These are phyloP conservation scores for Netelia melanura DNA, from an alignment of 2,888 invertebrate genomes.

Conservation along the genomic window DNA sequence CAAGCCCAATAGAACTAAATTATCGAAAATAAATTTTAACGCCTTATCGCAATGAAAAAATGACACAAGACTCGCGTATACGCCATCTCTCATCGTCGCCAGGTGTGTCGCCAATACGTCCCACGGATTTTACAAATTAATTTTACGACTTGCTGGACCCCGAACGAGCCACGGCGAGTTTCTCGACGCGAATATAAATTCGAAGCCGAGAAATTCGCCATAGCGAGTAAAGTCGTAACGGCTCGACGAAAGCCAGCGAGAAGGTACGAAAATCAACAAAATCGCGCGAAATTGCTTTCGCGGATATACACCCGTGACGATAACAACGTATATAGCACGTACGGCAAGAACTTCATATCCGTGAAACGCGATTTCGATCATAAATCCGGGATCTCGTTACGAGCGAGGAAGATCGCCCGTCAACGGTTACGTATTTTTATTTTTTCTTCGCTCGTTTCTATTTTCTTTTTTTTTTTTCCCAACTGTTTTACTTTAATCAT, in stretches of 20 bases:
- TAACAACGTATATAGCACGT: slow-evolving; percentile 19
- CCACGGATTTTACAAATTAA: slow-evolving; percentile 46
- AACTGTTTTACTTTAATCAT: not conserved
- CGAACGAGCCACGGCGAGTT: slow-evolving; percentile 7
- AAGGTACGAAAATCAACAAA: slow-evolving; percentile 33
- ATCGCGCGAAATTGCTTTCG: slow-evolving; percentile 55
- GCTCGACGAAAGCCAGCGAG: slow-evolving; percentile 41
- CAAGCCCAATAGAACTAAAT: too few relatives aligned
- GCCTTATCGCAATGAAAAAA: too few relatives aligned
- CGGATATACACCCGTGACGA: slow-evolving; percentile 8
- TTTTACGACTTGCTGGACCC: slow-evolving; percentile 35
- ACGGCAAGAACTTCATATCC: slow-evolving; percentile 22
- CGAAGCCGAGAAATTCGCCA: slow-evolving; percentile 14
- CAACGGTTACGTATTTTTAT: slow-evolving; percentile 60
- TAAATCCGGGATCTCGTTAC: slow-evolving; percentile 62
- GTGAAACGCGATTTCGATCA: slow-evolving; percentile 64
- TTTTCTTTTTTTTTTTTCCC: slow-evolving; percentile 20
- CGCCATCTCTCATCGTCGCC: slow-evolving; percentile 10
- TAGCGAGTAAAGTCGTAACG: slow-evolving; percentile 36
- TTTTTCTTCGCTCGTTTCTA: slow-evolving; percentile 14
- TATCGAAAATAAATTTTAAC: too few relatives aligned
- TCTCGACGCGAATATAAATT: slow-evolving; percentile 31
- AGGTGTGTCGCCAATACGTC: slow-evolving; percentile 8
- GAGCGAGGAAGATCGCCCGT: slow-evolving; percentile 56
- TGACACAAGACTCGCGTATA: not conserved